Percentiles rank a stretch among this genome's conserved stretches.
These are phyloP conservation scores for Eupsittula cactorum DNA, from an alignment of 2,113 vertebrate genomes.

Conservation along the genomic window DNA sequence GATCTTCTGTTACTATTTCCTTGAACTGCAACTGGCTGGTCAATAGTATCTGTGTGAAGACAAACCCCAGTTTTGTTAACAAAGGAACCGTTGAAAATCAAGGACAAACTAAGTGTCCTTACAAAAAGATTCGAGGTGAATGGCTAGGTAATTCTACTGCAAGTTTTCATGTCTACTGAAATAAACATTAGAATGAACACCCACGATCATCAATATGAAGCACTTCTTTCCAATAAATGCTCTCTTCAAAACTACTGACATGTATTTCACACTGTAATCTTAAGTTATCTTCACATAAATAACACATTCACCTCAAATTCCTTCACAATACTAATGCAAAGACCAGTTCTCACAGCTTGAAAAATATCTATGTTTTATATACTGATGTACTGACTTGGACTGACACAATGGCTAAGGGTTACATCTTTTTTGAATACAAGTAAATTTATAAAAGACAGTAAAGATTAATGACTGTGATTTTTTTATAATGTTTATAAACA, in stretches of 20 bases:
- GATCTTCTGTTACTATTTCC: constrained; percentile 95
- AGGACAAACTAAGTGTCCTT: fast-evolving
- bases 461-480: background rate
- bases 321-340: background rate
- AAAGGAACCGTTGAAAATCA: background rate
- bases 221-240: background rate
- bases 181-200: background rate
- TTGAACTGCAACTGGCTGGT: constrained; percentile 84
- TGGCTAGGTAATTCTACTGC: background rate
- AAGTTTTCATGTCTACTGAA: background rate
- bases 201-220: background rate
- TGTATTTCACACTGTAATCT: background rate
- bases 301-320: background rate
- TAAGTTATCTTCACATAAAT: background rate
- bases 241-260: background rate
- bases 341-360: background rate
- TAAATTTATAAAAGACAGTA: background rate
- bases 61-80: background rate
- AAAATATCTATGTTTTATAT: background rate
- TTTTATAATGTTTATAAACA: background rate
- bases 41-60: constrained; percentile 77
- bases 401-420: background rate
- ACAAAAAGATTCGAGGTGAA: background rate
- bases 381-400: background rate
- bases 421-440: background rate